Base-by-base conservation (phyloP, 1,140 invertebrate species). In the Pomacea maculata region DNA sequence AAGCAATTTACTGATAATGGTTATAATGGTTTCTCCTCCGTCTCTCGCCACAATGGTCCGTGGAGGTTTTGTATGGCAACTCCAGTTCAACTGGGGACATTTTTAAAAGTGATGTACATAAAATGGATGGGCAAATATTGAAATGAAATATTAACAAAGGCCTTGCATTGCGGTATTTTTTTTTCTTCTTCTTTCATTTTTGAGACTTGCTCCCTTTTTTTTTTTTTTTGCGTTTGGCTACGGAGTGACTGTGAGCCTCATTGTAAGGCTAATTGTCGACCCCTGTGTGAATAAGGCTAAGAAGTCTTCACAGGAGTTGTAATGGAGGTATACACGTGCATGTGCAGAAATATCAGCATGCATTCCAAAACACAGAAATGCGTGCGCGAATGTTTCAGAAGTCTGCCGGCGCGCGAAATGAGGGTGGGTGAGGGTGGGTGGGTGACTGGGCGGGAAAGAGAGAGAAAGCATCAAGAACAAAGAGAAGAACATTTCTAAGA, bases 101-200 rank as follows among this genome's bases (percentile, higher is more conserved):
- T 78, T 78, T 78, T 25, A 78, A 78, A 78, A 61, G 57, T 70
- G 77, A 78, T 78, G 67, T 78, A 78, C 77, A 78, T 78, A 67
- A 78, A 78, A 65, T 70, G 77, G 77, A 70, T 78, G 65, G 77
- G 77, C 67, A 78, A 78, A 78, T 78, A 78, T 78, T 78, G 77
- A 78, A 78, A 78, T 78, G 77, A 68, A 78, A 78, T 64, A n/a
- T 14, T n/a, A 52, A 52, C 63, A 57, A 54, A 19, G 17, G 63
- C 75, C n/a, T 65, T 76, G 57, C 67, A 52, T 25, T 57, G 15
- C 54, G 11, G 25, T 74, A 15, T 71, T 71, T 25, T 71, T 73
- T 52, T 52, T 73, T 52, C n/a, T 55, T 75, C 52, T 21, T 75
- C 73, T 57, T 57, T 75, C 54, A 19, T 75, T 75, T 57, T 57